Conservation (phyloP, 2,113 vertebrate species). For the Corythornis cristatus region DNA sequence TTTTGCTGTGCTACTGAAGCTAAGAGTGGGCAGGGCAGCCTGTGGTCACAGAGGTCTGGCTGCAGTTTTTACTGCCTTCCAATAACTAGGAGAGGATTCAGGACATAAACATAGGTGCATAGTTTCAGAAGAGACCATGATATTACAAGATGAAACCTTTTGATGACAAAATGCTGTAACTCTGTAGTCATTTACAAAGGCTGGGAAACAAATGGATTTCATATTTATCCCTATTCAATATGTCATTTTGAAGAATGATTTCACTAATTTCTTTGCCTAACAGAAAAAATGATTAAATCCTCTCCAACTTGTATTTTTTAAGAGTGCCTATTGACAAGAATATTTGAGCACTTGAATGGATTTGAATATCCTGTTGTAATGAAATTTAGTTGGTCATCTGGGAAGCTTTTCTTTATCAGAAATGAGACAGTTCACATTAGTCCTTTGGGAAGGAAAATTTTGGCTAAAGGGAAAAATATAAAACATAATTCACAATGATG, state of each 20-base stretch:
- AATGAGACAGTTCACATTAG: not conserved
- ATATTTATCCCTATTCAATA: not conserved
- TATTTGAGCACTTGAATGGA: not conserved
- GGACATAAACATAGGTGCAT: not conserved
- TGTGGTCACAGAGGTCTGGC: rapidly evolving
- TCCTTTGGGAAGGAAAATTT: not conserved
- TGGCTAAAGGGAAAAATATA: not conserved
- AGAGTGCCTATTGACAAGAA: not conserved
- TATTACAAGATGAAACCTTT: not conserved
- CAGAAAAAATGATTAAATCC: not conserved
- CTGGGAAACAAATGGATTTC: not conserved
- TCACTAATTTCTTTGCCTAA: not conserved
- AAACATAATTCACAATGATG: not conserved
- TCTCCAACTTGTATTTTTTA: not conserved
- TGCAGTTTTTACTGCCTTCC: not conserved
- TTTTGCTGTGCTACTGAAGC: not conserved
- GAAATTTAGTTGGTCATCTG: not conserved
- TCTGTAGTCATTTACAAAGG: not conserved
- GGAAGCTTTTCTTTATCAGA: not conserved
- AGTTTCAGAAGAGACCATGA: not conserved
- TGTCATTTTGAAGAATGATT: not conserved
- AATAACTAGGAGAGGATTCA: not conserved
- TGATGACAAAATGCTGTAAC: not conserved
- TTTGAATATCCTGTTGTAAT: not conserved
- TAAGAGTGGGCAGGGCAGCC: not conserved